Base-by-base conservation (phyloP, 2,888 invertebrate genomes). In the Tholera decimalis region DNA sequence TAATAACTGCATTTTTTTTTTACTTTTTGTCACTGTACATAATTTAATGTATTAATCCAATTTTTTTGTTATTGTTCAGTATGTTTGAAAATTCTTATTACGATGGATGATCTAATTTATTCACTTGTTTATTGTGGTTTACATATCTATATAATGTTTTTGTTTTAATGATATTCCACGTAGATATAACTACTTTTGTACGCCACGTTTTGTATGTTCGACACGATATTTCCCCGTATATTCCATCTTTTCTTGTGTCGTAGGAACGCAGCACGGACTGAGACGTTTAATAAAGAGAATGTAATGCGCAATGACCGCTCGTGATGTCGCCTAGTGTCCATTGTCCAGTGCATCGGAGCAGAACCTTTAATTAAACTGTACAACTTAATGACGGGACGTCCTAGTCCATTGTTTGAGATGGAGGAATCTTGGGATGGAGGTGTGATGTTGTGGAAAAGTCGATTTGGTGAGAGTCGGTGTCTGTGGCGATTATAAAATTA, bases 201-300 rank as follows among this genome's bases (percentile, higher is more conserved):
- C n/a, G n/a, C n/a, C n/a, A n/a, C n/a, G n/a, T n/a, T n/a, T n/a
- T n/a, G n/a, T 3, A 72, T 54, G 73, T 49, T 73, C 11, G 67
- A 50, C 59, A 4, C 22, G 41, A 41, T 4, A 46, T 28, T n/a
- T n/a, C 1, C 1, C 9, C 74, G 74, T 61, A n/a, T 69, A 30
- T 65, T 3, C n/a, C n/a, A 51, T 11, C 37, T 49, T 44, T 60
- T 51, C 37, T 54, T 37, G 39, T 77, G 77, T 76, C 72, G 56
- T 77, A 59, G 73, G 83, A 83, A 84, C 73, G 84, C 82, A 82
- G 80, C 83, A 83, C 78, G 82, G 68, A 58, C 62, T 20, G 60
- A n/a, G 30, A 37, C 60, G 83, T 85, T 88, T 87, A 88, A 88
- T 88, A 89, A 83, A 86, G 85, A 80, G 80, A 79, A 65, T 79